phyloP scores from a whole-genome alignment of 2,888 invertebrate genomes.

The Mythimna impura region DNA sequence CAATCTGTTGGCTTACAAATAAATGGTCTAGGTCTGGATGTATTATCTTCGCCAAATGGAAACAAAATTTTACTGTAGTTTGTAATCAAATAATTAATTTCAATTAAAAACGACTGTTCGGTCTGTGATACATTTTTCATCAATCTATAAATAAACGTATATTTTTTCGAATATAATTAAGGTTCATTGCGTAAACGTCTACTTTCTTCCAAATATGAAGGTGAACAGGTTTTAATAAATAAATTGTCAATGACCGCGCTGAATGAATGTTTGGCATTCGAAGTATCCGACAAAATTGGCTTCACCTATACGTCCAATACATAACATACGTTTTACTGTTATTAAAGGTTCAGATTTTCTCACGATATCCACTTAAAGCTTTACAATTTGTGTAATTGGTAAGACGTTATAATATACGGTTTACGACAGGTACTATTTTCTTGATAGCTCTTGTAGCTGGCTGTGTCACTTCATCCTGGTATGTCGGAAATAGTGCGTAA shows the following conservation, averaged over 20 bases:
- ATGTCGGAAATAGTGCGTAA: neutral
- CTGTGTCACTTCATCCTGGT: neutral
- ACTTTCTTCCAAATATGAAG: slow-evolving; percentile 15
- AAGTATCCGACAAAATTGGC: slow-evolving; percentile 25
- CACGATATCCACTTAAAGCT: slow-evolving; percentile 19
- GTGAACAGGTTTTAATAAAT: slow-evolving; percentile 2
- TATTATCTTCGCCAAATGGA: neutral
- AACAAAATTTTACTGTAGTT: neutral
- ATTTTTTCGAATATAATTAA: neutral
- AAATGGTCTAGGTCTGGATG: neutral
- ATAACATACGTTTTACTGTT: slow-evolving; percentile 3
- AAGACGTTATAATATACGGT: slow-evolving; percentile 1
- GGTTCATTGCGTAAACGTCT: neutral
- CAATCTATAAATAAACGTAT: slow-evolving; percentile 4
- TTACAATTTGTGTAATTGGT: neutral
- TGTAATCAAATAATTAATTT: neutral
- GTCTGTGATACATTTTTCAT: neutral
- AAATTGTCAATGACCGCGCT: slow-evolving; percentile 12
- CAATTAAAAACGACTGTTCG: slow-evolving; percentile 7
- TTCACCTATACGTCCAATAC: slow-evolving; percentile 8
- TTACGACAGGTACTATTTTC: neutral
- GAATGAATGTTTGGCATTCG: slow-evolving; percentile 21
- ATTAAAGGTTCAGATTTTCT: slow-evolving; percentile 47
- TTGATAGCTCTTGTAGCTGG: neutral
- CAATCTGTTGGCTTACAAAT: neutral